Evolutionary conservation across 2,797 vertebrate genomes (phyloP).

Genomic region (Simalia tracyae): DNA sequence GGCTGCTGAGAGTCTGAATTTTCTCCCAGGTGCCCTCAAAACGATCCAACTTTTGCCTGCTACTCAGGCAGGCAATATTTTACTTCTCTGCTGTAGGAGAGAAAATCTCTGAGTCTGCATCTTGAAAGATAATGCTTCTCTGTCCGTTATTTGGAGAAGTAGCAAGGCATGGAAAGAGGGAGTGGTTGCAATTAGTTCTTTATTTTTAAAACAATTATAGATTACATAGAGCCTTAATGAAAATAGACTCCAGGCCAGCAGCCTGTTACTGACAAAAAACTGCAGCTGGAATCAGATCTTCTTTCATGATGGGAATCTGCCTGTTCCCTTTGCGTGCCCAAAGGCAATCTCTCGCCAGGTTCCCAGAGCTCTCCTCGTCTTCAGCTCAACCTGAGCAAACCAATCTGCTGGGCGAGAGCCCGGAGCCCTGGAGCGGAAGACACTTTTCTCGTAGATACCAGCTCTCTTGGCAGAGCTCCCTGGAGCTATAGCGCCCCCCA

Average conservation of each 20-base stretch:
- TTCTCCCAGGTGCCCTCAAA: not conserved
- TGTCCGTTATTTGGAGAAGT: rapidly evolving
- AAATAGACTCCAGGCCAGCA: constrained; percentile 45
- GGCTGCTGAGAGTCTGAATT: not conserved
- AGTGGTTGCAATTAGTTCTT: not conserved
- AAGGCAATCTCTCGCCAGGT: rapidly evolving
- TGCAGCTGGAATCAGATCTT: constrained; percentile 17
- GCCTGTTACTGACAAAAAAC: constrained; percentile 19
- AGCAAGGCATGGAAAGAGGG: not conserved
- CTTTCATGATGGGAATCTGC: constrained; percentile 17
- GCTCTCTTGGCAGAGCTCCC: no score
- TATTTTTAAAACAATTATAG: not conserved
- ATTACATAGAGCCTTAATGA: constrained; percentile 34
- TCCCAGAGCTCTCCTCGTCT: not conserved
- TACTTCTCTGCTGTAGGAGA: rapidly evolving
- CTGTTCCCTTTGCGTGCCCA: not conserved
- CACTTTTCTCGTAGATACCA: no score
- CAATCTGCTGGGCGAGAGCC: no score
- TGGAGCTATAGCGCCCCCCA: no score
- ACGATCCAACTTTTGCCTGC: not conserved
- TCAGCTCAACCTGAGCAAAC: no score
- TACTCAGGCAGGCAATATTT: no score
- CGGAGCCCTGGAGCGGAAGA: not conserved
- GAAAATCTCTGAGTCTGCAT: rapidly evolving
- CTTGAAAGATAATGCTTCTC: not conserved